These are phyloP conservation scores for Harpalus rubripes DNA, from an alignment of 2,888 invertebrate species.

Conservation along the genomic window DNA sequence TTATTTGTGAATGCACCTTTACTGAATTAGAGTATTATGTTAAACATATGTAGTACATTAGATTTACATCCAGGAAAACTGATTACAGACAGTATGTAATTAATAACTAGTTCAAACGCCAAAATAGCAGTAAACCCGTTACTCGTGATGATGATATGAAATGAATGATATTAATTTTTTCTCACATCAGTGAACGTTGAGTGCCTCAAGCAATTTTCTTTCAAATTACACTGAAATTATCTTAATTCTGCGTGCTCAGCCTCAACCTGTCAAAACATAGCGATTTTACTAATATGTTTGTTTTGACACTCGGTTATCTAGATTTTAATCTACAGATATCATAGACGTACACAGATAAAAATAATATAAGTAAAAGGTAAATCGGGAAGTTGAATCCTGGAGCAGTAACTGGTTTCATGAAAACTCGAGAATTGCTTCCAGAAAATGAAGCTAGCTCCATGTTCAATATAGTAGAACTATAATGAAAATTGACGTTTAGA, in stretches of 20 bases:
- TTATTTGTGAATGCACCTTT: too few species aligned
- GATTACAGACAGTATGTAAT: neutral
- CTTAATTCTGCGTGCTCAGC: neutral
- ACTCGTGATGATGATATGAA: neutral
- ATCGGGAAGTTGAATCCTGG: too few species aligned
- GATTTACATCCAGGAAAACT: neutral
- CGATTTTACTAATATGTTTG: neutral
- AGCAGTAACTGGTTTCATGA: too few species aligned
- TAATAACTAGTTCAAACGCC: neutral
- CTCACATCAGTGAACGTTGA: neutral
- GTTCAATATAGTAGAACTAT: too few species aligned
- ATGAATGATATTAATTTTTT: slow-evolving; percentile 3
- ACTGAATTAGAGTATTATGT: too few species aligned
- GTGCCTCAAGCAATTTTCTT: neutral
- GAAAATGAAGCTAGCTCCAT: too few species aligned
- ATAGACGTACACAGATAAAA: neutral
- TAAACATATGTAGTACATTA: too few species aligned
- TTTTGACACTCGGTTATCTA: slow-evolving; percentile 4
- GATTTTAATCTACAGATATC: neutral
- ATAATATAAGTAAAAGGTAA: too few species aligned
- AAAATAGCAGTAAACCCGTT: neutral
- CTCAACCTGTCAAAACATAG: neutral
- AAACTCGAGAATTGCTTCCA: too few species aligned
- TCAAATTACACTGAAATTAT: slow-evolving; percentile 3
- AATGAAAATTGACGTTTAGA: too few species aligned